Percentiles rank a stretch among this genome's conserved stretches.
phyloP scores from a whole-genome alignment of 2,113 vertebrate genomes.

The Abramis brama region DNA sequence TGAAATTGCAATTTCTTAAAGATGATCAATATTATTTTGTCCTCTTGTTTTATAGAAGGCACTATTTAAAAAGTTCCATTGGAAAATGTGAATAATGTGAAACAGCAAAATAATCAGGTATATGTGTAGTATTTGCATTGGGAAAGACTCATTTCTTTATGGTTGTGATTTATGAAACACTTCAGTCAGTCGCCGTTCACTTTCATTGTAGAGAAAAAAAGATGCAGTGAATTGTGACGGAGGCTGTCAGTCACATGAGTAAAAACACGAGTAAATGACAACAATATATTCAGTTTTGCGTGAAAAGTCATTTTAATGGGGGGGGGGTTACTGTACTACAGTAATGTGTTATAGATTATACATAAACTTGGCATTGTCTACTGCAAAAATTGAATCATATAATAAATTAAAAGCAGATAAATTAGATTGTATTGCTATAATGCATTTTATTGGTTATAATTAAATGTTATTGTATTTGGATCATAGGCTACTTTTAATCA shows the following conservation, averaged over 20 bases:
- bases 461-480: background rate
- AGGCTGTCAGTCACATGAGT: background rate
- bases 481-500: background rate
- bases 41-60: background rate
- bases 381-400: background rate
- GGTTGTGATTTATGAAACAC: background rate
- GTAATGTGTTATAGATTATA: background rate
- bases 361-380: background rate
- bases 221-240: too few species aligned
- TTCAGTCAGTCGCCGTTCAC: background rate
- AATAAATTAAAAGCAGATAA: background rate
- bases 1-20: background rate
- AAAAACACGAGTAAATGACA: background rate
- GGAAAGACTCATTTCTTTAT: background rate
- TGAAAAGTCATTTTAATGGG: background rate
- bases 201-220: background rate
- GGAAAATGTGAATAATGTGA: background rate
- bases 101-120: background rate
- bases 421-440: background rate
- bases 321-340: too few species aligned
- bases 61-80: background rate
- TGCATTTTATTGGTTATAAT: background rate
- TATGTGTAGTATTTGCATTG: background rate
- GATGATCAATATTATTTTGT: background rate
- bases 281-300: background rate